phyloP scores from a whole-genome alignment of 1,140 invertebrate species.

The Drosophila gunungcola region DNA sequence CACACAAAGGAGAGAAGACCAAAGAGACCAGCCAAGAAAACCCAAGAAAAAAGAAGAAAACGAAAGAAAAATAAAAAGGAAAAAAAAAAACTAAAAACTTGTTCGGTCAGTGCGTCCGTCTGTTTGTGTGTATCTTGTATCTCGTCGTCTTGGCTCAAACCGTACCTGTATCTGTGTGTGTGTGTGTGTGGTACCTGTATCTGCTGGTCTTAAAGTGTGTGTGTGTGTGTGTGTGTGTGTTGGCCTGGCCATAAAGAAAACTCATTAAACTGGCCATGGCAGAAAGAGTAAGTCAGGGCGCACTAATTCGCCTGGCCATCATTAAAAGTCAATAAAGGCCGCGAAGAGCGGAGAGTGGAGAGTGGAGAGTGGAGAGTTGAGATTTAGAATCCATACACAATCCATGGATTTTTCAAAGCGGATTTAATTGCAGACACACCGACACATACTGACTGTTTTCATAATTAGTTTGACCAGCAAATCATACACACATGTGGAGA shows the following conservation, averaged over 20 bases:
- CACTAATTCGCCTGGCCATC: constrained; percentile 70
- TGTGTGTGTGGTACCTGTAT: constrained; percentile 24
- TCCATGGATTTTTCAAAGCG: constrained; percentile 40
- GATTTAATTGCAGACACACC: constrained; percentile 31
- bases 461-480: constrained; percentile 70
- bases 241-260: constrained; percentile 81
- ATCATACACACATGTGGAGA: not conserved
- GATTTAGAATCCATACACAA: constrained; percentile 37
- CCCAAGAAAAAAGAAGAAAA: constrained; percentile 34
- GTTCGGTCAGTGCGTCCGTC: constrained; percentile 77
- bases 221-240: constrained; percentile 37
- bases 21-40: constrained; percentile 35
- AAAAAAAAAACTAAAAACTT: constrained; percentile 69
- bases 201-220: constrained; percentile 1
- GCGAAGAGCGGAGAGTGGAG: not conserved
- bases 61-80: constrained; percentile 11
- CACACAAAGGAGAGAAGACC: constrained; percentile 55
- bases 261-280: constrained; percentile 76
- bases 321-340: constrained; percentile 78
- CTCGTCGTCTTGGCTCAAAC: constrained; percentile 24
- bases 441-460: constrained; percentile 54
- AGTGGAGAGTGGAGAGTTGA: not conserved
- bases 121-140: constrained; percentile 57
- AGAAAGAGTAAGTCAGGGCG: constrained; percentile 40
- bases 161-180: constrained; percentile 17